Conservation (phyloP, 2,888 invertebrate genomes). For the Eudemis profundana region DNA sequence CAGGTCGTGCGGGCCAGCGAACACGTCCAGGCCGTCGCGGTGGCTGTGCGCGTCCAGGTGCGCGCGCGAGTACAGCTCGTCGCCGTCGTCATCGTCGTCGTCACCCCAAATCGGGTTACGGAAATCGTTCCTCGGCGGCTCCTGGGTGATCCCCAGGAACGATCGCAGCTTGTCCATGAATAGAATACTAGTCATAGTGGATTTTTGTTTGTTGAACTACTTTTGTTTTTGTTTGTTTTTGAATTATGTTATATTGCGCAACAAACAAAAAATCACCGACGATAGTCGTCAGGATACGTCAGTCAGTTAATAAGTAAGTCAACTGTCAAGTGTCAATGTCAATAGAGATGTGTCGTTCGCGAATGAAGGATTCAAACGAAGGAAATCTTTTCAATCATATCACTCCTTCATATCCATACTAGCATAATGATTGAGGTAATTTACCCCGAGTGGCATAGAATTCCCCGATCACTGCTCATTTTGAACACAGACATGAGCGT, state of each 20-base stretch:
- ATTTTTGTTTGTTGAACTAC: constrained; percentile 46
- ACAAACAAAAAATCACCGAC: constrained; percentile 60
- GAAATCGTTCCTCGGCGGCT: constrained; percentile 75
- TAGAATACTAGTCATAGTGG: constrained; percentile 50
- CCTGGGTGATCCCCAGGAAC: constrained; percentile 68
- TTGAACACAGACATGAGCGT: too few species aligned
- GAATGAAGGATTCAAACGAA: too few species aligned
- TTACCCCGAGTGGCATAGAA: too few species aligned
- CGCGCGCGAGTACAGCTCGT: constrained; percentile 70
- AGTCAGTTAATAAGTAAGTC: not conserved
- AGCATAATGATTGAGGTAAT: too few species aligned
- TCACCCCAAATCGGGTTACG: constrained; percentile 81
- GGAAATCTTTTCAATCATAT: too few species aligned
- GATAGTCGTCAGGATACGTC: constrained; percentile 15
- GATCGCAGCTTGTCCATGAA: constrained; percentile 70
- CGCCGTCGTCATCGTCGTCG: constrained; percentile 75
- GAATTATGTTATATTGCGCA: constrained; percentile 65
- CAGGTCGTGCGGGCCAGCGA: constrained; percentile 58
- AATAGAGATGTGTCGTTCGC: too few species aligned
- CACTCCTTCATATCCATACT: too few species aligned
- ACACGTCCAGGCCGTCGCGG: constrained; percentile 52
- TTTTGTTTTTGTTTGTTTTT: constrained; percentile 49
- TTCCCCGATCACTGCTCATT: too few species aligned
- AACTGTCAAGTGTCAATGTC: too few species aligned
- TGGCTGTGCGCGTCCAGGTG: constrained; percentile 48